Base-by-base conservation (phyloP, 2,888 invertebrate species). In the Agonum fuliginosum region DNA sequence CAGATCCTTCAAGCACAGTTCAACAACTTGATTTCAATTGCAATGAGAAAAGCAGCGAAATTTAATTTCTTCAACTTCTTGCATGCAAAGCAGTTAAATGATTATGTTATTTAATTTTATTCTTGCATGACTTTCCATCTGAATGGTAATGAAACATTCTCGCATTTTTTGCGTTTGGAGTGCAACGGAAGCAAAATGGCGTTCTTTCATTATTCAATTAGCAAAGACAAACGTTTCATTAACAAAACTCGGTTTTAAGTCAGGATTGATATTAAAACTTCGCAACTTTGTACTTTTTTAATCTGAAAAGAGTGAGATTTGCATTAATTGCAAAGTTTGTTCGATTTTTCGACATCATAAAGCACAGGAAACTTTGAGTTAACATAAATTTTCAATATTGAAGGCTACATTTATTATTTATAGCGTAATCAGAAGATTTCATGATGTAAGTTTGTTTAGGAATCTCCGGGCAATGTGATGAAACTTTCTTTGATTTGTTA, bases 241-340 rank as follows among this genome's bases (percentile, higher is more conserved):
- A 69, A 46, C 69, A 69, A 43, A 69, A 69, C 69, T 69, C 43
- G 14, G 69, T 69, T 69, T 69, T 46, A 69, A 69, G 69, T 69
- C 69, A 46, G 17, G 46, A 46, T 46, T 41, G 43, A 41, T 69
- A 69, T 43, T 69, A 43, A 69, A 69, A 69, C 41, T 69, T 43
- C 12, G 69, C 46, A 30, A 62, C 34, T 62, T 14, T 62, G 14
- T 30, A 69, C 43, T 69, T 69, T 20, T 43, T 46, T 46, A 46
- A 46, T 46, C 19, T 43, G 27, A 6, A 69, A 69, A 67, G 27
- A 67, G 5, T 41, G 0, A 17, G 14, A 69, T 69, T 46, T 41
- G 27, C 69, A 69, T 17, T 46, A 27, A 43, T 69, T 69, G 69
- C 20, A 22, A 43, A 24, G 22, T 69, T 67, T 46, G 22, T 43